Base-by-base conservation (phyloP, 2,113 vertebrate species). In the Pelodiscus sinensis region DNA sequence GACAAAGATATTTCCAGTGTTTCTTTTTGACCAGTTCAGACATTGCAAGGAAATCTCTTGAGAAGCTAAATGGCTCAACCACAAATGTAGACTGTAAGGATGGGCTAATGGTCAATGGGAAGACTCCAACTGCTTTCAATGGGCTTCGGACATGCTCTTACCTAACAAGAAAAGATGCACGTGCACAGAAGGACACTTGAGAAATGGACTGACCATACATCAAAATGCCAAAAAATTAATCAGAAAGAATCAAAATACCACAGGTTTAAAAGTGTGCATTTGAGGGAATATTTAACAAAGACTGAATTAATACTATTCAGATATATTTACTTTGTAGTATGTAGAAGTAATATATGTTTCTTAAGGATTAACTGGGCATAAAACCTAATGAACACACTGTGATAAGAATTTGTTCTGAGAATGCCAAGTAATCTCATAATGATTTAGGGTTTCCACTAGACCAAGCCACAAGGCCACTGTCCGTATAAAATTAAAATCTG, bases 121-220 rank as follows among this genome's bases (percentile, higher is more conserved):
- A 73, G 19, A 73, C n/a, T 35, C 68, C 68, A n/a, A 9, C 8
- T 29, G 4, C 0, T 11, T 51, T 44, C 38, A 60, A 11, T 25
- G n/a, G n/a, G 22, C 9, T 82, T 84, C 0, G 0, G 55, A 24
- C 86, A 54, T 25, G 14, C 73, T 24, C 11, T 71, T 79, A 7
- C 38, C 29, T 38, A 79, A 68, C 3, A 44, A 0, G 3, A 3
- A 84, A 75, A 68, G 1, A 1, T 88, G 24, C 19, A 56, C 25
- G 2, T 14, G 68, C 79, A 35, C 24, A 25, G 54, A 22, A 51
- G 15, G 19, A 51, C 54, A 65, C 31, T 82, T 11, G 22, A 57
- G 55, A 73, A 73, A 73, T 5, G 19, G 10, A 89, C 9, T 1
- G 1, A 50, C 18, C 35, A 24, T 19, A 54, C 84, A 19, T 62